Conservation (phyloP, 2,113 vertebrate species). For the Chionodraco myersi region DNA sequence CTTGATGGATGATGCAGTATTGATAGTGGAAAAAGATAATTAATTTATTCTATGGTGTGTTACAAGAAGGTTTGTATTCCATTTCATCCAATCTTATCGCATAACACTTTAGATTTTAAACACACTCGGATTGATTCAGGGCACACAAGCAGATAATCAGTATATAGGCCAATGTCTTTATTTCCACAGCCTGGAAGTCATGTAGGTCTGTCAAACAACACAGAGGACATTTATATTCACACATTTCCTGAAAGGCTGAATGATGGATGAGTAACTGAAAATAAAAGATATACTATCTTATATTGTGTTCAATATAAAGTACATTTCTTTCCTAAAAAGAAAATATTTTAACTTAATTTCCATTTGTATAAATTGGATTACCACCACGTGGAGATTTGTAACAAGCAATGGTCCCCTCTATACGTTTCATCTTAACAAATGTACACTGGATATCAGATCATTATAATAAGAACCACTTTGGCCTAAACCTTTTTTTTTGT, state of each 20-base stretch:
- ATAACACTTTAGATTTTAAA: neutral
- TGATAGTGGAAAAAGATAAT: neutral
- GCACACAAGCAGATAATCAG: slow-evolving; percentile 19
- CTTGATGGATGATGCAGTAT: neutral
- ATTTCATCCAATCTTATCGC: neutral
- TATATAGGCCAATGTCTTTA: slow-evolving; percentile 63
- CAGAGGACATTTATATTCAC: slow-evolving; percentile 56
- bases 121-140: slow-evolving; percentile 13
- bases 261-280: slow-evolving; percentile 27
- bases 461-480: neutral
- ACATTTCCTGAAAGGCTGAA: slow-evolving; percentile 30
- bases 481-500: neutral
- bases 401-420: slow-evolving; percentile 26
- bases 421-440: slow-evolving; percentile 28
- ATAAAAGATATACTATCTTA: slow-evolving; percentile 1
- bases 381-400: slow-evolving; percentile 1
- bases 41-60: neutral
- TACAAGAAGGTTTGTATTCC: neutral
- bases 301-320: slow-evolving; percentile 43
- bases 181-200: slow-evolving; percentile 67
- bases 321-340: slow-evolving; percentile 39
- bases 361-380: slow-evolving; percentile 13
- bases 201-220: slow-evolving; percentile 60
- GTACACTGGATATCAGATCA: slow-evolving; percentile 5
- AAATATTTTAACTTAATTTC: neutral